Evolutionary conservation across 2,797 vertebrate species (phyloP).

Genomic region (Siniperca obscura): DNA sequence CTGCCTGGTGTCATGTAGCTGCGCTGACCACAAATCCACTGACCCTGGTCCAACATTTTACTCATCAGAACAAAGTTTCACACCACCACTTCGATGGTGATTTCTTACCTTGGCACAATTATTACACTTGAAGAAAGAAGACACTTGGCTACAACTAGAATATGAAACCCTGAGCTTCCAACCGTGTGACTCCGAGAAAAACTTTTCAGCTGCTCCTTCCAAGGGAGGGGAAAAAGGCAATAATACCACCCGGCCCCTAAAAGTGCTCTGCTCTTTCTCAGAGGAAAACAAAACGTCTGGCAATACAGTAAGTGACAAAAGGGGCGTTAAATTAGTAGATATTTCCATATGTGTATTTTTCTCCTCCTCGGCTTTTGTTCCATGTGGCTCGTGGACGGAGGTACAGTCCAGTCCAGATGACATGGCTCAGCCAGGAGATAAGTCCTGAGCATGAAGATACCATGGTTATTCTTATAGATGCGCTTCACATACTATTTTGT

Average conservation of each 20-base stretch:
- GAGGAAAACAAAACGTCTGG: constrained; percentile 67
- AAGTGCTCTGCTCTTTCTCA: constrained; percentile 69
- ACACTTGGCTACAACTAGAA: constrained; percentile 37
- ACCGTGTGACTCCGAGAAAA: constrained; percentile 40
- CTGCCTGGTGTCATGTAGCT: constrained; percentile 19
- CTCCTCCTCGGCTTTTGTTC: constrained; percentile 61
- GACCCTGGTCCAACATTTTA: constrained; percentile 19
- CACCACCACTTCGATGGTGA: constrained; percentile 9
- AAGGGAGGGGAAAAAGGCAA: constrained; percentile 22
- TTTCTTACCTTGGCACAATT: constrained; percentile 21
- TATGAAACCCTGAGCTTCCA: constrained; percentile 23
- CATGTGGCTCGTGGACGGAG: constrained; percentile 38
- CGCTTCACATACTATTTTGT: constrained; percentile 3
- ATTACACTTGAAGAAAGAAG: constrained; percentile 19
- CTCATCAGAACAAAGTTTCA: constrained; percentile 17
- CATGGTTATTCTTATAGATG: constrained; percentile 3
- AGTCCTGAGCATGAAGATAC: background rate
- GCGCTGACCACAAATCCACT: constrained; percentile 6
- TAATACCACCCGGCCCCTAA: constrained; percentile 60
- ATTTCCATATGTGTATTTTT: constrained; percentile 76
- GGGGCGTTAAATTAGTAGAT: constrained; percentile 67
- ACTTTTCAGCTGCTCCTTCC: constrained; percentile 49
- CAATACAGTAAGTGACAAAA: constrained; percentile 70
- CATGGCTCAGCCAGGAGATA: constrained; percentile 22
- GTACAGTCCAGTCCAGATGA: constrained; percentile 48